Evolutionary conservation across 53 echinoderm and acorn worm genomes (phyloP), one percentile per base, ranked within the genome.

Genomic region (Temnopleurus reevesii): DNA sequence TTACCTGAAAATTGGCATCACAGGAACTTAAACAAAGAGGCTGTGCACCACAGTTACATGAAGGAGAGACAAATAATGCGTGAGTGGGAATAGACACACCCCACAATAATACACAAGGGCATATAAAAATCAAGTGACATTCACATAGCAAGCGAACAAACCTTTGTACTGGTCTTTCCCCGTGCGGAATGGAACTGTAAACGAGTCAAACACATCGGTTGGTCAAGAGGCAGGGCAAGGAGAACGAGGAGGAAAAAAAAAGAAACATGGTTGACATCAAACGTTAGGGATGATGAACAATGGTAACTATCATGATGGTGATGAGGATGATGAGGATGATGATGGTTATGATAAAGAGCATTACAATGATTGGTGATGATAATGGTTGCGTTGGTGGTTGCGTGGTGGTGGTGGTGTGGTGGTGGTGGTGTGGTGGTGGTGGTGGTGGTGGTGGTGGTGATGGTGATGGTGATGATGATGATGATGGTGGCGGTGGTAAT

Each of bases 151-250:
- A n/a, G 71, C 43, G 12, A 64, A 96, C 96, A 64, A 97, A 97
- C 97, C 97, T 97, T 97, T 97, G 85, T 93, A 95, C 88, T 95
- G 93, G 91, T 97, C 93, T 92, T 93, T 95, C 59, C 91, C 90
- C 55, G 89, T 59, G 87, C 94, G 92, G 81, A 95, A 90, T 12
- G 92, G 92, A 29, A 92, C 97, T 97, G 95, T 58, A 76, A 83
- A 92, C 53, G 24, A 56, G 84, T 87, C 88, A 89, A 59, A 60
- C 60, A 85, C 85, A 85, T 46, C 59, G 45, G 85, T 46, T 83
- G 83, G 56, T 34, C 17, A 55, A 29, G 51, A 36, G 55, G 55
- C 35, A 54, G 23, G 51, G 49, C 1, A 30, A 24, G 44, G 83
- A 59, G 45, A 64, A 90, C 90, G 59, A n/a, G 49, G 79, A 49